Conservation (phyloP, 2,797 vertebrate species). For the Silurus aristotelis region DNA sequence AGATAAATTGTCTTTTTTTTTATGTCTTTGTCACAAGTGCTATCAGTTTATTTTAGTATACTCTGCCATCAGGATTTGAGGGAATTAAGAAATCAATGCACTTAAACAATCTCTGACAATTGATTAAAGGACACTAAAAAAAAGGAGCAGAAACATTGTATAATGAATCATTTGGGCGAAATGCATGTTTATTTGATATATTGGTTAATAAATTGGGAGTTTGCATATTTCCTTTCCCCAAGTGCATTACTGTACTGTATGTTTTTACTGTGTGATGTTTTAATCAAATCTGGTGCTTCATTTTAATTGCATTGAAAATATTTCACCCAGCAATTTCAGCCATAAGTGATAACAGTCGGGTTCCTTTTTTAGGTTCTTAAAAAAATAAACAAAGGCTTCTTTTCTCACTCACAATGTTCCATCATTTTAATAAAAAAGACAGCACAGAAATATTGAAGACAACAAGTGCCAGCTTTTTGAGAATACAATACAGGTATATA, state of each 20-base stretch:
- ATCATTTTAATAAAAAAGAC: background rate
- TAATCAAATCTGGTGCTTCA: background rate
- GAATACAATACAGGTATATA: background rate
- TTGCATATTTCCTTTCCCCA: background rate
- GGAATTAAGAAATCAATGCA: too few species aligned
- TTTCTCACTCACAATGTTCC: background rate
- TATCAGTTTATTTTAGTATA: background rate
- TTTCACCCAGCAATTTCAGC: background rate
- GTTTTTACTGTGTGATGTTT: background rate
- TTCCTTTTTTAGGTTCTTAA: background rate
- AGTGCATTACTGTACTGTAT: background rate
- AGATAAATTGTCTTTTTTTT: constrained; percentile 38
- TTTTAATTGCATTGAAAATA: too few species aligned
- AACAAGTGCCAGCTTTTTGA: background rate
- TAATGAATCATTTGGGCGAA: background rate
- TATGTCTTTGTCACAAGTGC: constrained; percentile 33
- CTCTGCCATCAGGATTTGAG: background rate
- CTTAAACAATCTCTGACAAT: background rate
- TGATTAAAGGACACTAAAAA: background rate
- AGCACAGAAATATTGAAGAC: background rate
- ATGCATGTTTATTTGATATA: background rate
- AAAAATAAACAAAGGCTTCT: background rate
- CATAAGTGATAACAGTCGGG: background rate
- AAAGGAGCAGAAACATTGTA: background rate
- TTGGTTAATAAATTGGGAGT: background rate